phyloP scores from a whole-genome alignment of 2,113 vertebrate species.

The Nothocercus nigrocapillus region DNA sequence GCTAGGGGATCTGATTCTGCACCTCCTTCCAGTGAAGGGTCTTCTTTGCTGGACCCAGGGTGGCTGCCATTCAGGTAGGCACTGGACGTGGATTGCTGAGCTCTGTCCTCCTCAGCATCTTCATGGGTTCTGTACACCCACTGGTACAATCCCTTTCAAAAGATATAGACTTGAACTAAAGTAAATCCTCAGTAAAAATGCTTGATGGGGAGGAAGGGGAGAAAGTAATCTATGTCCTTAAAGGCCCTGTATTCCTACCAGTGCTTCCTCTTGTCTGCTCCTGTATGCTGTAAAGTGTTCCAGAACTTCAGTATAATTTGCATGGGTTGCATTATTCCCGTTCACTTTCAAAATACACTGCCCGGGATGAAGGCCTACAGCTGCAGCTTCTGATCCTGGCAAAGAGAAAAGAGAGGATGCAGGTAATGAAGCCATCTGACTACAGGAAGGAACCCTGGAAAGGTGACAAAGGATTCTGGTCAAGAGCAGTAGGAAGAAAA shows the following conservation, averaged over 20 bases:
- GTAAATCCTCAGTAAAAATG: not conserved
- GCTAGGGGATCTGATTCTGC: constrained; percentile 33
- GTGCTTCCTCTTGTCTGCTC: constrained; percentile 77
- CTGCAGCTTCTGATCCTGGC: constrained; percentile 89
- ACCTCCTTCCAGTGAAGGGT: constrained; percentile 11
- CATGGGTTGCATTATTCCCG: constrained; percentile 84
- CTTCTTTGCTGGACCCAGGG: constrained; percentile 2
- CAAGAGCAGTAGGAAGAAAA: not conserved
- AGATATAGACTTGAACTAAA: not conserved
- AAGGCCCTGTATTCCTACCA: constrained; percentile 65
- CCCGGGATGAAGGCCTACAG: constrained; percentile 89
- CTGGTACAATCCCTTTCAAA: constrained; percentile 81
- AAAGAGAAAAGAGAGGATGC: not conserved
- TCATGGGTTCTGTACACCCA: constrained; percentile 94
- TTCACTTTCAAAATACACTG: constrained; percentile 95
- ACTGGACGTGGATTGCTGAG: constrained; percentile 61
- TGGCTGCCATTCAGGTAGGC: constrained; percentile 58
- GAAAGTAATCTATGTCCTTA: not conserved
- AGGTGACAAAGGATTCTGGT: not conserved
- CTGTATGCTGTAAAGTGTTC: constrained; percentile 91
- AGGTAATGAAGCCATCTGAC: not conserved
- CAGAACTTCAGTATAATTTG: constrained; percentile 85
- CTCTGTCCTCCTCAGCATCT: constrained; percentile 87
- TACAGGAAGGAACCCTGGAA: not conserved
- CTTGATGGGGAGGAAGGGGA: not conserved